Base-by-base conservation (phyloP, 2,888 invertebrate species). In the Oligia latruncula region DNA sequence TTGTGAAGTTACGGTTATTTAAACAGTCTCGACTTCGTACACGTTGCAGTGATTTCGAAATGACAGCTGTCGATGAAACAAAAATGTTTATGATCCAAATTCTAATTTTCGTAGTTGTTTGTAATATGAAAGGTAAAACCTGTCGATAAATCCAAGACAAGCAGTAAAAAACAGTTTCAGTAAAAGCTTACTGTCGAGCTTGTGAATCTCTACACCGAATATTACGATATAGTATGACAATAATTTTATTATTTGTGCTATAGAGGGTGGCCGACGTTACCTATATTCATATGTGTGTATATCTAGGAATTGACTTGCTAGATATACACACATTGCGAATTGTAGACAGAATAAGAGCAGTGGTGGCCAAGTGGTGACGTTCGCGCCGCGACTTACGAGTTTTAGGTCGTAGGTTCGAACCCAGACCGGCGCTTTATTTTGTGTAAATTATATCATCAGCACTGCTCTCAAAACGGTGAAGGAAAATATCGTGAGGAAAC, bases 41-140 rank as follows among this genome's bases (percentile, higher is more conserved):
- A 81, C 70, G 13, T 64, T 60, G 40, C 43, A 49, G 20, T 60
- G 43, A 78, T 70, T 78, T 65, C 49, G 29, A 68, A 83, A 60
- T 67, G 58, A 67, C 49, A 58, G 67, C 78, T 78, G 62, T 78
- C 67, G 35, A 65, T 84, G 11, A 78, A 78, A 78, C 49, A 20
- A 52, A 70, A 83, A 70, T 79, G 43, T 70, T 83, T 65, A 78
- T 84, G 68, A 40, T 35, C 55, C 29, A n/a, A 29, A 82, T 76
- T 80, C 43, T 17, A 35, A 60, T 55, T 52, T 60, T n/a, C 8
- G n/a, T 76, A 46, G 4, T 49, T 40, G 40, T 68, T 64, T 52
- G 64, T 68, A 66, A 29, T 29, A 75, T 60, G 4, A 55, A 35
- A 62, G 52, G 2, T 68, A 68, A 77, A 82, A n/a, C 13, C 52